Evolutionary conservation across 1,140 invertebrate species (phyloP), one percentile per base, ranked within the genome.

Genomic region (Drosophila azteca): DNA sequence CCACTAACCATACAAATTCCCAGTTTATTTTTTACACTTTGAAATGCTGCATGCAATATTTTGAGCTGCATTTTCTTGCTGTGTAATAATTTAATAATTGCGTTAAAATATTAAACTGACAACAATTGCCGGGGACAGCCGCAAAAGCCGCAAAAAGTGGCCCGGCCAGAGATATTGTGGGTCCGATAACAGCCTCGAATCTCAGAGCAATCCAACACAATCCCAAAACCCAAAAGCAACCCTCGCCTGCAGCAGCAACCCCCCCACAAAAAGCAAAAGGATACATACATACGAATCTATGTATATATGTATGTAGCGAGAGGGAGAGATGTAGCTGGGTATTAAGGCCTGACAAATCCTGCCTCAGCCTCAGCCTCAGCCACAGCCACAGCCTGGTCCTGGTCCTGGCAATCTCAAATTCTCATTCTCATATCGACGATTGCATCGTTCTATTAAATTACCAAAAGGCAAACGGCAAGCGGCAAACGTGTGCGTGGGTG

Each of bases 401-500:
- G 50, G 29, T 51, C 41, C 11, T n/a, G 58, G 73, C 72, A 76
- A 76, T 76, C 72, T 75, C 45, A 58, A 52, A 77, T 68, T 73
- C 78, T 76, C 78, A 66, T 78, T 79, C 72, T 65, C 69, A 65
- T 85, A 85, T 85, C 82, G 65, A 58, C 75, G 81, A 85, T 85
- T 80, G 81, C 82, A 85, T 82, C 81, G 81, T 85, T 85, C 82
- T 87, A 88, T 88, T 87, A 87, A 87, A 87, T 87, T 87, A 87
- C 82, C 78, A 88, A 87, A 87, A 87, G 82, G 77, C 78, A 78
- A 87, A 77, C 68, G 67, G 77, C 78, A 78, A 87, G 73, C 68
- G 67, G 72, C 81, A 84, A 69, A 69, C 82, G 82, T 81, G 82
- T 85, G 81, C 81, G 62, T 65, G 46, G 41, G 43, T 13, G 44